phyloP scores from a whole-genome alignment of 2,888 invertebrate species.

The Drosophila prolongata region DNA sequence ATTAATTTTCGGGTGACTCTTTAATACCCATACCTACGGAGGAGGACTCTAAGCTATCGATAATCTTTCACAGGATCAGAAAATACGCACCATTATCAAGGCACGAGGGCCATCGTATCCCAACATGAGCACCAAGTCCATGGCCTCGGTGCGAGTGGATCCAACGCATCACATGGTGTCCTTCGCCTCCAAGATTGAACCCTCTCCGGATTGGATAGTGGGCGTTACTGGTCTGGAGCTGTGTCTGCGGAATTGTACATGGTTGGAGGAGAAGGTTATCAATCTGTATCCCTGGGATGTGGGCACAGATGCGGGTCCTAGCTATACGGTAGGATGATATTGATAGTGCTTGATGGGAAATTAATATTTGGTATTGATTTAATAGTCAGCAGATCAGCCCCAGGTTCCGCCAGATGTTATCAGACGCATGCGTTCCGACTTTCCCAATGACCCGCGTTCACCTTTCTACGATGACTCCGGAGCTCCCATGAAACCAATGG shows the following conservation, averaged over 20 bases:
- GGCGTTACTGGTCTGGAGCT: slow-evolving; percentile 96
- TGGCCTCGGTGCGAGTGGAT: slow-evolving; percentile 95
- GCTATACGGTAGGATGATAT: slow-evolving; percentile 87
- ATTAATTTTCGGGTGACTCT: slow-evolving; percentile 86
- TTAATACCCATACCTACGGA: accelerated
- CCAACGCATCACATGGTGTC: slow-evolving; percentile 96
- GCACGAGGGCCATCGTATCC: slow-evolving; percentile 96
- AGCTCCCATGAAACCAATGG: slow-evolving; percentile 93
- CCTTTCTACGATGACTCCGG: slow-evolving; percentile 94
- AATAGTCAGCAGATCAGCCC: slow-evolving; percentile 91
- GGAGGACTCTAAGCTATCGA: neutral
- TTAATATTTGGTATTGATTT: neutral
- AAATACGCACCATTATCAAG: slow-evolving; percentile 96
- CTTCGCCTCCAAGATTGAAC: slow-evolving; percentile 96
- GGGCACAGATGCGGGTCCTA: slow-evolving; percentile 96
- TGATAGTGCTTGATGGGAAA: too few relatives aligned
- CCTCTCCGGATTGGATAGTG: slow-evolving; percentile 99
- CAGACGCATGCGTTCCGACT: slow-evolving; percentile 92
- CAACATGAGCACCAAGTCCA: slow-evolving; percentile 92
- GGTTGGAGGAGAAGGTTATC: slow-evolving; percentile 92
- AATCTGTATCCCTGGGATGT: slow-evolving; percentile 98
- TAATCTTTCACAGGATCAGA: slow-evolving; percentile 87
- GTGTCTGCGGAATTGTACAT: slow-evolving; percentile 95
- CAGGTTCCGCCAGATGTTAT: slow-evolving; percentile 94
- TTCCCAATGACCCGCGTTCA: slow-evolving; percentile 93